Evolutionary conservation across 2,797 vertebrate species (phyloP).

Genomic region (Xyrichtys novacula): DNA sequence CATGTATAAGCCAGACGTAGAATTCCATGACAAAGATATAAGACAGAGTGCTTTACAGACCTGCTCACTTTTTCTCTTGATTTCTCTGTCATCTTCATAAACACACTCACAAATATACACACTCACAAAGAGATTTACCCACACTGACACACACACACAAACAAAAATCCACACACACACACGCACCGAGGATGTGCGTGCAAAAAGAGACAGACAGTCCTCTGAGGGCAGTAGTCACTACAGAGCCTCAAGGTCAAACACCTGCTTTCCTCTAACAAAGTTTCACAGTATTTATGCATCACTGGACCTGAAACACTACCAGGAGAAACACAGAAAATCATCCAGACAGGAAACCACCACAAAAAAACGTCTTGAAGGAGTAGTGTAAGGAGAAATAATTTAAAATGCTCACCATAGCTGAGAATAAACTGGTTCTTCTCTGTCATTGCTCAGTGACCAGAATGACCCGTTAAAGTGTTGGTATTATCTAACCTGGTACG

Average conservation of each 20-base stretch:
- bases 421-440: neutral
- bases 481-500: no score
- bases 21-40: no score
- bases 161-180: slow-evolving; percentile 1
- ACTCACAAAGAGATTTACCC: neutral
- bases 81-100: no score
- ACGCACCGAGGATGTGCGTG: slow-evolving; percentile 4
- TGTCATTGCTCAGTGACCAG: neutral
- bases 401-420: slow-evolving; percentile 8
- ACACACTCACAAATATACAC: neutral
- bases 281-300: slow-evolving; percentile 51
- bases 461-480: no score
- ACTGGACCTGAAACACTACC: slow-evolving; percentile 39
- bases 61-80: no score
- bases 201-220: slow-evolving; percentile 40
- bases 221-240: slow-evolving; percentile 48
- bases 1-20: no score
- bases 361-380: slow-evolving; percentile 2
- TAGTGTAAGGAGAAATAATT: slow-evolving; percentile 22
- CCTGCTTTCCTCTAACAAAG: slow-evolving; percentile 22
- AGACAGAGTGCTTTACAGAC: neutral
- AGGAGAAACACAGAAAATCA: slow-evolving; percentile 29
- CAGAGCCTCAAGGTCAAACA: slow-evolving; percentile 59
- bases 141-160: neutral
- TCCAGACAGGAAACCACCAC: slow-evolving; percentile 11